Conservation (phyloP, 2,888 invertebrate genomes). For the Drosophila seclusa region DNA sequence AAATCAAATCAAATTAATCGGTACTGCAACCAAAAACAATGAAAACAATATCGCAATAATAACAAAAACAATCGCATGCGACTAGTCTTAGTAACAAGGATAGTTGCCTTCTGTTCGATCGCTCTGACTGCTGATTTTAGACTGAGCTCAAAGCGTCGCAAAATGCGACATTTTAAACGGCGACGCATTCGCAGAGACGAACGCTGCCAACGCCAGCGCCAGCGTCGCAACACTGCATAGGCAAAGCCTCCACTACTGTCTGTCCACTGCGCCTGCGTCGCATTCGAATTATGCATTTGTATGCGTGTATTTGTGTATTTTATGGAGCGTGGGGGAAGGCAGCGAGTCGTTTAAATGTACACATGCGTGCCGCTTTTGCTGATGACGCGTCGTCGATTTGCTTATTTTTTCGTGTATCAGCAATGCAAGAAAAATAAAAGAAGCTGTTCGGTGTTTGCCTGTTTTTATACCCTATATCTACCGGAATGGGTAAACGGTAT, state of each 20-base stretch:
- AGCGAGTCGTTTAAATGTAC: conserved; percentile 12
- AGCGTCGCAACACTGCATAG: conserved; percentile 30
- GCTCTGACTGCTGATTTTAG: conserved; percentile 59
- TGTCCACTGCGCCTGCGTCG: conserved; percentile 35
- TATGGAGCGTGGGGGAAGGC: conserved; percentile 5
- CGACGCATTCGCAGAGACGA: conserved; percentile 31
- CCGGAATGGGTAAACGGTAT: background rate
- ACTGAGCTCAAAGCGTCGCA: conserved; percentile 63
- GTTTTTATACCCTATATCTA: conserved; percentile 19
- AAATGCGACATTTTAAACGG: conserved; percentile 68
- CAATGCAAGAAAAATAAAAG: conserved; percentile 40
- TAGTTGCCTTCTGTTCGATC: conserved; percentile 35
- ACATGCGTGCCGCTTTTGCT: conserved; percentile 34
- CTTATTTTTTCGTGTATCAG: conserved; percentile 17
- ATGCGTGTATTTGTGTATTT: conserved; percentile 3
- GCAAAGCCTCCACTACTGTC: conserved; percentile 8
- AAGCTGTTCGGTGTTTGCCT: conserved; percentile 46
- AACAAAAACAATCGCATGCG: conserved; percentile 4
- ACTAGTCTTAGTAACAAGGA: conserved; percentile 23
- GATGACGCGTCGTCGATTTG: conserved; percentile 14
- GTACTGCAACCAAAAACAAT: conserved; percentile 1
- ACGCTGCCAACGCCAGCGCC: conserved; percentile 28
- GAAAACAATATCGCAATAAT: background rate
- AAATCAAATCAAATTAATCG: conserved; percentile 10
- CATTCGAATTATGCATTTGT: conserved; percentile 11